Conservation (phyloP, 35 echinoderm and acorn worm genomes). For the Lytechinus variegatus region DNA sequence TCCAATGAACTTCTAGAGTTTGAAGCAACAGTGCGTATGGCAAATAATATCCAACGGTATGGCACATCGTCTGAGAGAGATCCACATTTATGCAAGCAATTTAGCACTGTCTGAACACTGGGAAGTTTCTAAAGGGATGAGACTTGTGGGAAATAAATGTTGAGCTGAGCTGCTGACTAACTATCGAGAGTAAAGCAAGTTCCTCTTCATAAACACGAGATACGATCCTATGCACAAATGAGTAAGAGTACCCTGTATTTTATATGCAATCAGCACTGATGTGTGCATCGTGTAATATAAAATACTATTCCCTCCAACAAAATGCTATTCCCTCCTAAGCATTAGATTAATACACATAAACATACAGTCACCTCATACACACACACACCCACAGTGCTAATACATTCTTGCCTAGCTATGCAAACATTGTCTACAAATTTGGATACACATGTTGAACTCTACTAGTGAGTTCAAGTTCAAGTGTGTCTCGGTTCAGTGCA, state of each 20-base stretch:
- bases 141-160: not conserved
- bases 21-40: not conserved
- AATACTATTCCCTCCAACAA: no score
- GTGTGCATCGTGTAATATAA: not conserved
- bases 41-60: not conserved
- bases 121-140: not conserved
- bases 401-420: not conserved
- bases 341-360: not conserved
- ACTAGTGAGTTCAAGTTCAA: not conserved
- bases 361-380: not conserved
- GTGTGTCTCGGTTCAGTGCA: not conserved
- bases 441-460: slow-evolving; percentile 11
- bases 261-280: not conserved
- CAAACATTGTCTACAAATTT: slow-evolving; percentile 3
- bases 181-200: not conserved
- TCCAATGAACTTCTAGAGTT: not conserved
- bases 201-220: not conserved
- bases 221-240: not conserved
- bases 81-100: not conserved
- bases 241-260: not conserved
- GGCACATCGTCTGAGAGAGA: not conserved
- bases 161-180: not conserved
- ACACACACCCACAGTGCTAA: not conserved
- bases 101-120: not conserved
- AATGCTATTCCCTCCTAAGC: not conserved